phyloP scores from a whole-genome alignment of 2,113 vertebrate genomes.

The Anarrhichthys ocellatus region DNA sequence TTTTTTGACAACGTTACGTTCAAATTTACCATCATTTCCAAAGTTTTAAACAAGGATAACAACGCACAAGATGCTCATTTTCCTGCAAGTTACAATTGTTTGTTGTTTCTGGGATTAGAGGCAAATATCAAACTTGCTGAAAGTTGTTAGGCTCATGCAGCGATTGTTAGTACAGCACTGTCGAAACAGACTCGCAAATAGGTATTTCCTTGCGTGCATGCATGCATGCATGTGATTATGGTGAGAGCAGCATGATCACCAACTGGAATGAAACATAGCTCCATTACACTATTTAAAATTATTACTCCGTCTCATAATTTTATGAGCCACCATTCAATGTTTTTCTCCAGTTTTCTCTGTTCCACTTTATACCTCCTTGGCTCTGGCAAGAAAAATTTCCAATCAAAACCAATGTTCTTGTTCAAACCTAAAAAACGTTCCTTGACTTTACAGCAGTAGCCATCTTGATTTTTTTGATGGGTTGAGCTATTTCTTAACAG shows the following conservation, averaged over 20 bases:
- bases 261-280: conserved; percentile 67
- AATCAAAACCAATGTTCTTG: background rate
- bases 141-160: conserved; percentile 40
- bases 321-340: conserved; percentile 59
- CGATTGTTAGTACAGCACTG: conserved; percentile 38
- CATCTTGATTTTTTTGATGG: conserved; percentile 38
- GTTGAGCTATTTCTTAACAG: background rate
- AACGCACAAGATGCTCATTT: background rate
- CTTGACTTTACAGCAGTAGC: conserved; percentile 44
- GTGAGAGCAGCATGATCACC: conserved; percentile 61
- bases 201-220: conserved; percentile 57
- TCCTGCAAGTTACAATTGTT: background rate
- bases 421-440: conserved; percentile 55
- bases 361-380: conserved; percentile 50
- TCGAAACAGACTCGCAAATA: conserved; percentile 49
- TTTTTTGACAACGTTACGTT: conserved; percentile 2
- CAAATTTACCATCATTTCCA: background rate
- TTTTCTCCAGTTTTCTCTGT: conserved; percentile 51
- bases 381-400: background rate
- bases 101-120: conserved; percentile 8
- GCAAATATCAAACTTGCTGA: conserved; percentile 18
- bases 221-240: conserved; percentile 61
- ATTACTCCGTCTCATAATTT: conserved; percentile 67
- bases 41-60: conserved; percentile 20
- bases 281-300: conserved; percentile 59